phyloP scores from a whole-genome alignment of 37 sponge, comb jelly and placozoan genomes.

The Bolinopsis microptera region DNA sequence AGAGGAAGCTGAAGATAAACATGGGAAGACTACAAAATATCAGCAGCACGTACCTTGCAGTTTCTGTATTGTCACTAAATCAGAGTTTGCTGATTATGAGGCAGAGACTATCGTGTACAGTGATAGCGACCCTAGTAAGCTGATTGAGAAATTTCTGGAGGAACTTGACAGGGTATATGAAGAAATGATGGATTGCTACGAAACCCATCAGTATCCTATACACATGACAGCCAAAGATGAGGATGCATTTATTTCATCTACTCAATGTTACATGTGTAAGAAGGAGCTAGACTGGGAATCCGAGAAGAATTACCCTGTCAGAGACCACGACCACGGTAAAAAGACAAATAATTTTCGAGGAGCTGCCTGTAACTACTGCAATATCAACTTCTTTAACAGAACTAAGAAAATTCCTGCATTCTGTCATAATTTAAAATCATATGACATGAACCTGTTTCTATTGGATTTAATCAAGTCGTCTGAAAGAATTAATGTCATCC shows the following conservation, averaged over 20 bases:
- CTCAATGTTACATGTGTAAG: conserved; percentile 15
- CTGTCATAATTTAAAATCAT: conserved; percentile 5
- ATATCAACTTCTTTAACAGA: conserved; percentile 37
- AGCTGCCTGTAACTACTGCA: conserved; percentile 44
- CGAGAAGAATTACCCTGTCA: conserved; percentile 25
- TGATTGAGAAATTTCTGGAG: background rate
- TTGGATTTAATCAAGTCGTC: background rate
- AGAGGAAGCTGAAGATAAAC: background rate
- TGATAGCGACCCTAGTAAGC: background rate
- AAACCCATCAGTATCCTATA: background rate
- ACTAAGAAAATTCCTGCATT: conserved; percentile 50
- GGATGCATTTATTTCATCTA: background rate
- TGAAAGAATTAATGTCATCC: background rate
- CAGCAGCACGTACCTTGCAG: conserved; percentile 31
- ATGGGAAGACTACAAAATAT: background rate
- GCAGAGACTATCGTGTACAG: conserved; percentile 23
- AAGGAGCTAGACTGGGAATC: conserved; percentile 53
- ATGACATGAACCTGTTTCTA: conserved; percentile 26
- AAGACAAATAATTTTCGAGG: conserved; percentile 18
- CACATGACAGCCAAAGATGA: conserved; percentile 27
- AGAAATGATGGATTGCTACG: conserved; percentile 21
- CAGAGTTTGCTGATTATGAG: conserved; percentile 31
- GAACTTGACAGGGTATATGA: background rate
- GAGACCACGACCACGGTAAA: conserved; percentile 29
- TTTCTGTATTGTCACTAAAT: background rate